Base-by-base conservation (phyloP, 2,113 vertebrate species). In the Sceloporus tristichus region DNA sequence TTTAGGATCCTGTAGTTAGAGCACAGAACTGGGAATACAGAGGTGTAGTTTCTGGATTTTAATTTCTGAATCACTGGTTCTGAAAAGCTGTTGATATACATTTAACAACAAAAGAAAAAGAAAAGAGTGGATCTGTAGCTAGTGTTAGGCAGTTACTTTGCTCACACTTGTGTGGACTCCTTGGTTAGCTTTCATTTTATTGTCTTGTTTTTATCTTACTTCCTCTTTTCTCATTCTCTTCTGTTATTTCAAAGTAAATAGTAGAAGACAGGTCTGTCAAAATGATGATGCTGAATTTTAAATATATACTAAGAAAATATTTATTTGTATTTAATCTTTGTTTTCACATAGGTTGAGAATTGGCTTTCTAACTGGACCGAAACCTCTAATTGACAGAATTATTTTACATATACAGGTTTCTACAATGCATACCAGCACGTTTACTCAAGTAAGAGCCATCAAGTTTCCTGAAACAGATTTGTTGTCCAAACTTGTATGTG, bases 351-450 rank as follows among this genome's bases (percentile, higher is more conserved):
- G 98, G 34, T 92, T 99, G 92, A 97, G 98, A 95, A 93, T 99
- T 23, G 98, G 98, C 27, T 99, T 99, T 92, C 89, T 99, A 87
- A 98, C 98, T 0, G 98, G 98, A 16, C 98, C 99, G 6, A 98
- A 99, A 92, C 96, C 97, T 1, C 96, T 99, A 73, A 96, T 99
- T 0, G 97, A 99, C 86, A 94, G 97, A 93, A 94, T 99, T 88
- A 92, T 98, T 92, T 96, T 99, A 10, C 99, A 99, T 95, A 97
- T 98, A 76, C 98, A 99, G 92, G 96, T 98, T 70, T 99, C 98
- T 13, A 97, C 98, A 0, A 93, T 99, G 96, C 98, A 99, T 85
- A 95, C 98, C 13, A 98, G 98, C 91, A 98, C 98, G 85, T 98
- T 99, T 93, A 96, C 98, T 27, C 99, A 99, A 98, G 99, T 98